Evolutionary conservation across 2,888 invertebrate genomes (phyloP), one percentile per base, ranked within the genome.

Genomic region (Agapostemon virescens): DNA sequence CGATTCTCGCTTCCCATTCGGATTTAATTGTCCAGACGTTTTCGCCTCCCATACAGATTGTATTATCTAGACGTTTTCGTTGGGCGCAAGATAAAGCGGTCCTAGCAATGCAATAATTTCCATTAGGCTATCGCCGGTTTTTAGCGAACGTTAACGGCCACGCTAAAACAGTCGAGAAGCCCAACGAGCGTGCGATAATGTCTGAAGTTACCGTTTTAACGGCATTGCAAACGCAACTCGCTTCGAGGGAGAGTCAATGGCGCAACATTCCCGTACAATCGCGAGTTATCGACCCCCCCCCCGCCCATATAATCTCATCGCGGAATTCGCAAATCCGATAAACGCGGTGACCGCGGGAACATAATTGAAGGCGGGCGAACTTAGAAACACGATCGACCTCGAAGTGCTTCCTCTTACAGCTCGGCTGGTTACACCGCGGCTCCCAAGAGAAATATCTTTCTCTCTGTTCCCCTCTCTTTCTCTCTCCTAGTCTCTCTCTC

Each of bases 341-440:
- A 78, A 78, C 78, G 75, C 75, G 75, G 75, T 66, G 78, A 78
- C 78, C 45, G n/a, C 55, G 38, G 64, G 42, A 75, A 69, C 69
- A 69, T 79, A 76, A 79, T 79, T 79, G 70, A 49, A 36, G 26
- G 15, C 36, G 36, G n/a, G 45, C 23, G 70, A 70, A 66, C 17
- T 69, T 67, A 70, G 76, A 67, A 79, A 76, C 66, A 69, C 69
- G 55, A 78, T 69, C 75, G 74, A 30, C 17, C 23, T n/a, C 38
- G 30, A 30, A 36, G 64, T 75, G 42, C 58, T 69, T 66, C 75
- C 45, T 66, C 45, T 55, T 45, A 42, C 64, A 36, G 68, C 49
- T 61, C 63, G 70, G 70, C 70, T 49, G 49, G 67, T 68, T 67
- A 61, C 61, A 55, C 55, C 23, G 6, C 6, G 6, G 0, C 30